Percentiles rank a stretch among this genome's conserved stretches.
Conservation (phyloP, 2,113 vertebrate species). For the Tragelaphus buxtoni region DNA sequence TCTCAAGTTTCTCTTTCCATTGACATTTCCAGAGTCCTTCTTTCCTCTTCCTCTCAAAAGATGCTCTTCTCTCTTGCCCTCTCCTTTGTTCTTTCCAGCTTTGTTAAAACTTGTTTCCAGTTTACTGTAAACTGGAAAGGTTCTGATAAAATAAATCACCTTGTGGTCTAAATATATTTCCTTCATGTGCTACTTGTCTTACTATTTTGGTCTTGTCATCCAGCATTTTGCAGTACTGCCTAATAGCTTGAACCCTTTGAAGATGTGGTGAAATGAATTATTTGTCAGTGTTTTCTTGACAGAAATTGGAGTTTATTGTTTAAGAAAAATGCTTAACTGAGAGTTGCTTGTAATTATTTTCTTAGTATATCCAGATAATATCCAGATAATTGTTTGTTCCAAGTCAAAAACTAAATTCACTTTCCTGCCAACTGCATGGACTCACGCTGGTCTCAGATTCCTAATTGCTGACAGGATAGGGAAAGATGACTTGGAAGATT, state of each 20-base stretch:
- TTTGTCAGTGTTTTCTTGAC: not conserved
- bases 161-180: not conserved
- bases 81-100: not conserved
- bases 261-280: not conserved
- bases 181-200: not conserved
- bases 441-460: not conserved
- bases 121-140: not conserved
- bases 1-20: not conserved
- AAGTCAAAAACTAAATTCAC: not conserved
- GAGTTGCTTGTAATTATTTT: not conserved
- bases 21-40: not conserved
- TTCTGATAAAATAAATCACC: conserved; percentile 6
- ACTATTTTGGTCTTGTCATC: not conserved
- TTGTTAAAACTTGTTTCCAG: not conserved
- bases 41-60: not conserved
- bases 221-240: not conserved
- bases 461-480: not conserved
- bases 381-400: conserved; percentile 11
- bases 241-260: not conserved
- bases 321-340: not conserved
- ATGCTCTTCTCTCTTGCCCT: not conserved
- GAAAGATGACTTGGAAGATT: not conserved
- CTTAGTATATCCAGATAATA: not conserved
- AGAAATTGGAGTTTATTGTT: conserved; percentile 18
- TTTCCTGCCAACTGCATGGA: not conserved